Evolutionary conservation across 1,140 invertebrate genomes (phyloP), one percentile per base, ranked within the genome.

Genomic region (Pseudoatta argentina): DNA sequence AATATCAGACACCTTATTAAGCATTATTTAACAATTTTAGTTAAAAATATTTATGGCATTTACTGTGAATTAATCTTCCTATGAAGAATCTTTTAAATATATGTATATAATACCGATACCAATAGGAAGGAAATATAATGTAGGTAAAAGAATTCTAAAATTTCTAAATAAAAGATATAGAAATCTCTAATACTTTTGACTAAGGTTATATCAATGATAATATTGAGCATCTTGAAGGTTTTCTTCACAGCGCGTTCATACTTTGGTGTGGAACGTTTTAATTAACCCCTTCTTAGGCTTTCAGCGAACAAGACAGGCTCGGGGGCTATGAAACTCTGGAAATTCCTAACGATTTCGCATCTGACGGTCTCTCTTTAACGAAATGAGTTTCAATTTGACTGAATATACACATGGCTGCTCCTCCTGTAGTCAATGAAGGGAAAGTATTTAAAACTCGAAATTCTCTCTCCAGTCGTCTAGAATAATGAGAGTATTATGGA

Each of bases 331-430:
- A 90, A 64, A 69, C 72, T 55, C 59, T 24, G 83, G 53, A 59
- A 83, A 59, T 53, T 75, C 72, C 81, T 57, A 53, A 66, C 64
- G 81, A 86, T 82, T 85, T 87, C 75, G 66, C 75, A 63, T 76
- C 86, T 61, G 89, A 82, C 67, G 73, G 86, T 90, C 78, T 81
- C 79, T 73, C 71, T 64, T 86, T 86, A 88, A 91, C 73, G 88
- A 88, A 90, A 91, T 88, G 86, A 87, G 81, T 88, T 90, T 86
- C 81, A 91, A 91, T 78, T 88, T 88, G 86, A 89, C 85, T 81
- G 39, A 67, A 55, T 48, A 73, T 61, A 61, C 79, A 61, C 55
- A 18, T 24, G 69, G n/a, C 21, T 77, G 34, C 59, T 78, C 24
- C 12, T 51, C 14, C 24, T 12, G 18, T 0, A 59, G 53, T n/a